These are phyloP conservation scores for Pogonophryne albipinna DNA, from an alignment of 2,797 vertebrate species.

Conservation along the genomic window DNA sequence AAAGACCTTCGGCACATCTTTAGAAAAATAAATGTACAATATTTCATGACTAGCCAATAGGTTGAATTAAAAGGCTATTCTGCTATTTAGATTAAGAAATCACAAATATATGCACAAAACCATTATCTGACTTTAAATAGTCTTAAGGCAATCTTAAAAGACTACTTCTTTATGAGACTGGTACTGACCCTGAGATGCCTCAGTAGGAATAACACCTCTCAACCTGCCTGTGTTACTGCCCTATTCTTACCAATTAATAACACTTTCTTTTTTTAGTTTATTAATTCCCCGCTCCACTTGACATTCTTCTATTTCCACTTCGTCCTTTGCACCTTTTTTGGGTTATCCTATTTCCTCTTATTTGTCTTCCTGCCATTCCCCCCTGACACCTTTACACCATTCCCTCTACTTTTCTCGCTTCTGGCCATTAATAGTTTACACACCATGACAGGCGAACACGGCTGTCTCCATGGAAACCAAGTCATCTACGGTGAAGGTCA, in stretches of 20 bases:
- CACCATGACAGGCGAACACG: conserved; percentile 24
- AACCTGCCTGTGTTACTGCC: conserved; percentile 19
- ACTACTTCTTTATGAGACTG: background rate
- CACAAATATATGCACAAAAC: background rate
- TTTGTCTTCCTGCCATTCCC: background rate
- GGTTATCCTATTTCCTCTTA: background rate
- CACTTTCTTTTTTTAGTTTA: background rate
- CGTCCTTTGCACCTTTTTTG: conserved; percentile 7
- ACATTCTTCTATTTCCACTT: conserved; percentile 1
- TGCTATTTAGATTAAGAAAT: background rate
- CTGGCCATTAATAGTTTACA: conserved; percentile 7
- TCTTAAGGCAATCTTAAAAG: conserved; percentile 6
- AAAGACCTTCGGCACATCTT: background rate
- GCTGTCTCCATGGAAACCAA: conserved; percentile 35
- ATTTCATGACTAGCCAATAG: background rate
- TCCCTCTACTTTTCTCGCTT: background rate
- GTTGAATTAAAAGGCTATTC: background rate
- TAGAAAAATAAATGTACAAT: background rate
- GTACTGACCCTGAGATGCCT: conserved; percentile 19
- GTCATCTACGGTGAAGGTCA: conserved; percentile 20
- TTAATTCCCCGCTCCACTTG: background rate
- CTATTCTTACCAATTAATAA: conserved; percentile 43
- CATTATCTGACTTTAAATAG: background rate
- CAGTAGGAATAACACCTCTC: conserved; percentile 22
- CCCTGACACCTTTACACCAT: background rate